A percentile compares a stretch with the other conserved stretches of the same genome.
Conservation (phyloP, 2,113 vertebrate species). For the Steatornis caripensis region DNA sequence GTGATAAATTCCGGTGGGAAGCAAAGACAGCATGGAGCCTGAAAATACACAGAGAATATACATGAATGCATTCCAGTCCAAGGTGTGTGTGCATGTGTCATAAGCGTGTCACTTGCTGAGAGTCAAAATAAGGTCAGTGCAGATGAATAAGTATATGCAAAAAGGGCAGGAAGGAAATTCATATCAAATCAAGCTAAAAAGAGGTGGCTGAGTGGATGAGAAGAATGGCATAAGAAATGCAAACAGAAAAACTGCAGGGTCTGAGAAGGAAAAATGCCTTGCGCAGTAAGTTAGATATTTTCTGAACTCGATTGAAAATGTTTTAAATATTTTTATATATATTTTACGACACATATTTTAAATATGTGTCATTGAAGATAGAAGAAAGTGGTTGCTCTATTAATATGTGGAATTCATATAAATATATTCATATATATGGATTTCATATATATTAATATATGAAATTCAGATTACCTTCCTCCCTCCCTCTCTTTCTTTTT, state of each 20-base stretch:
- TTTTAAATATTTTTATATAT: too few relatives aligned
- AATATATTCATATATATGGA: too few relatives aligned
- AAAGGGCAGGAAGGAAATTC: slow-evolving; percentile 12
- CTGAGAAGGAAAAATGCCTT: background rate
- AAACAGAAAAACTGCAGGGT: background rate
- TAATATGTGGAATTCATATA: too few relatives aligned
- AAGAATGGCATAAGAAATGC: background rate
- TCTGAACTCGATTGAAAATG: background rate
- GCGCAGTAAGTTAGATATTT: background rate
- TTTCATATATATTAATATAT: too few relatives aligned
- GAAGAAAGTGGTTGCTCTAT: background rate
- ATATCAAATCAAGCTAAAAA: slow-evolving; percentile 21
- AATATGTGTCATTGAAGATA: background rate
- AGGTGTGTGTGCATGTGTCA: background rate
- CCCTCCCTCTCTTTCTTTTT: background rate
- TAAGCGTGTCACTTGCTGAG: slow-evolving; percentile 4
- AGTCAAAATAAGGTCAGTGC: slow-evolving; percentile 53
- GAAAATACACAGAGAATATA: background rate
- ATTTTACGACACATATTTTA: too few relatives aligned
- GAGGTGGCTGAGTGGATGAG: background rate
- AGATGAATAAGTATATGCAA: slow-evolving; percentile 32
- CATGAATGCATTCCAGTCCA: background rate
- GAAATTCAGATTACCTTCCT: background rate
- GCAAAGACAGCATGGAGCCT: background rate
- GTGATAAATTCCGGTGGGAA: background rate